Percentiles rank a stretch among this genome's conserved stretches.
These are phyloP conservation scores for Nebria brevicollis DNA, from an alignment of 2,888 invertebrate genomes.

Conservation along the genomic window DNA sequence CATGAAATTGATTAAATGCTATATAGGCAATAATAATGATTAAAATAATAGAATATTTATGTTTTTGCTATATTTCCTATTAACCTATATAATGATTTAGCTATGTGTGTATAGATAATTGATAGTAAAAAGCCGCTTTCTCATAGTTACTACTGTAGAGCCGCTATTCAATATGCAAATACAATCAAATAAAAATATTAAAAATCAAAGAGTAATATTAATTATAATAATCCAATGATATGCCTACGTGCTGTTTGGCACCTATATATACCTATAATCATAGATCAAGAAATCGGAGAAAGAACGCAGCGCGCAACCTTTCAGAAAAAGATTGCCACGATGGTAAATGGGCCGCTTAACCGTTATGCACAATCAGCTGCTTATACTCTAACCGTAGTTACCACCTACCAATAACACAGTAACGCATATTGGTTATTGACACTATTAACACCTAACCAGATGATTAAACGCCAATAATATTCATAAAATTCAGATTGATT, in stretches of 20 bases:
- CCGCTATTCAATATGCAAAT: constrained; percentile 36
- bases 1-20: no score
- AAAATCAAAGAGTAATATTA: constrained; percentile 3
- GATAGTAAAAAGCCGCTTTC: constrained; percentile 35
- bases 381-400: neutral
- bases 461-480: no score
- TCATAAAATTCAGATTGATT: no score
- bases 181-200: constrained; percentile 25
- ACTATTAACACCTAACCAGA: neutral
- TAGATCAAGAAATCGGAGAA: constrained; percentile 26
- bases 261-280: constrained; percentile 30
- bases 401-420: neutral
- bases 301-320: constrained; percentile 7
- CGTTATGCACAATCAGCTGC: neutral
- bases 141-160: constrained; percentile 15
- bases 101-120: constrained; percentile 24
- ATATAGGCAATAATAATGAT: no score
- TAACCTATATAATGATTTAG: constrained; percentile 18
- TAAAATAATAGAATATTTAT: no score
- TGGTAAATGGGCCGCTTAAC: neutral
- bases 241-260: constrained; percentile 3
- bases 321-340: neutral
- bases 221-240: neutral
- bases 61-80: neutral
- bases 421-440: neutral